Base-by-base conservation (phyloP, 2,888 invertebrate species). In the Halictus ligatus region DNA sequence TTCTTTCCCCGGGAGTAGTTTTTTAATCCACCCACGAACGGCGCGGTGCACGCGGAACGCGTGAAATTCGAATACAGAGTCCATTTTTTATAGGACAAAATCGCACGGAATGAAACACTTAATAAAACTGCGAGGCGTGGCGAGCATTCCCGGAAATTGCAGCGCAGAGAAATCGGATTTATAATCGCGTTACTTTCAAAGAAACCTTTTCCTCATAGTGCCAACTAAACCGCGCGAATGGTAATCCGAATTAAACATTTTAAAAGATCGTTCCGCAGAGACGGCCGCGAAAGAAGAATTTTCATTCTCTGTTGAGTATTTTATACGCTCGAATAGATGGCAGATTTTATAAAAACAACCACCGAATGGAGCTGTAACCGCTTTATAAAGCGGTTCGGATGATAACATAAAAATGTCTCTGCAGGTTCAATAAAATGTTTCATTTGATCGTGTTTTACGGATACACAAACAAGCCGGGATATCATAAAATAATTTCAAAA, bases 51-150 rank as follows among this genome's bases (percentile, higher is more conserved):
- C 12, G 13, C 25, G n/a, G 48, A 74, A 54, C 54, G 35, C 13
- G 13, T 21, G 54, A 21, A 18, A 75, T 35, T 29, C 54, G 29
- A 54, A 75, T 25, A 67, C 18, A 58, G n/a, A 58, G n/a, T 54
- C 13, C 43, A 13, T 73, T 43, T 67, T 50, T 58, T 13, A 29
- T 18, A 2, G 46, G 10, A 58, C 29, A 72, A 81, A 81, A 58
- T 46, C 13, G 35, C 8, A 71, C 43, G 13, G 46, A 81, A 74
- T 48, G 43, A 69, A 82, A 82, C 21, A 43, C 43, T 54, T 60
- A 50, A 50, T 50, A 8, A 50, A 74, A 64, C n/a, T 6, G 35
- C 21, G 50, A 8, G 21, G 25, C 21, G 25, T 18, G 18, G 13
- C 7, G 72, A 25, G 48, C 29, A 10, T 25, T 25, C 8, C 13